Base-by-base conservation (phyloP, 1,140 invertebrate species). In the Cardiocondyla obscurior region DNA sequence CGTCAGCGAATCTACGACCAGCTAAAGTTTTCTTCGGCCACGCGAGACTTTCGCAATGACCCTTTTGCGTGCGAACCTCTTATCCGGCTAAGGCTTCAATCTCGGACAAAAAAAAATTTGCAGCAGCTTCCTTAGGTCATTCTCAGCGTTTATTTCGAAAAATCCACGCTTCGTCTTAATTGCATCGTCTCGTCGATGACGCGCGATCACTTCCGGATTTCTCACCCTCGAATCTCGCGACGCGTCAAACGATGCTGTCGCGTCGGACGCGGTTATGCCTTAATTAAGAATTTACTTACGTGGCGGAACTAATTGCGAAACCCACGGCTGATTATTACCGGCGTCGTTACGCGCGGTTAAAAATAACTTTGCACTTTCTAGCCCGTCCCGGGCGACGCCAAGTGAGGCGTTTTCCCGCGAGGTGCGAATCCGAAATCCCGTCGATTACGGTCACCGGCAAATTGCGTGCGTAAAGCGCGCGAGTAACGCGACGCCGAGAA, bases 301-400 rank as follows among this genome's bases (percentile, higher is more conserved):
- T n/a, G 6, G 46, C 64, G 36, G 64, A 81, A 81, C 64, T 81
- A 81, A 81, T 81, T 81, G 64, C 10, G 12, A 79, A 30, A 69
- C 49, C 55, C 28, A 69, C 25, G 19, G 53, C 33, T 53, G 70
- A 81, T 69, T 81, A 81, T 64, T 28, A 76, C 64, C 30, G 19
- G 36, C 10, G 39, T 64, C n/a, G 30, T 49, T 60, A 62, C 28
- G 33, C 30, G 6, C 57, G 42, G 12, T 76, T 64, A 76, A 64
- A 76, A 51, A 76, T 76, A 76, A 25, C 57, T 76, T 76, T 76
- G 46, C 73, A 76, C 73, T 76, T 76, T 76, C 73, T 76, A 76
- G 51, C 57, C 57, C 28, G 28, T 76, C 57, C 64, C 42, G 51
- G 8, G 57, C 44, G 73, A 64, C 28, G 73, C 30, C 42, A 25